Evolutionary conservation across 2,797 vertebrate genomes (phyloP), one percentile per base, ranked within the genome.

Genomic region (Propithecus perrieri): DNA sequence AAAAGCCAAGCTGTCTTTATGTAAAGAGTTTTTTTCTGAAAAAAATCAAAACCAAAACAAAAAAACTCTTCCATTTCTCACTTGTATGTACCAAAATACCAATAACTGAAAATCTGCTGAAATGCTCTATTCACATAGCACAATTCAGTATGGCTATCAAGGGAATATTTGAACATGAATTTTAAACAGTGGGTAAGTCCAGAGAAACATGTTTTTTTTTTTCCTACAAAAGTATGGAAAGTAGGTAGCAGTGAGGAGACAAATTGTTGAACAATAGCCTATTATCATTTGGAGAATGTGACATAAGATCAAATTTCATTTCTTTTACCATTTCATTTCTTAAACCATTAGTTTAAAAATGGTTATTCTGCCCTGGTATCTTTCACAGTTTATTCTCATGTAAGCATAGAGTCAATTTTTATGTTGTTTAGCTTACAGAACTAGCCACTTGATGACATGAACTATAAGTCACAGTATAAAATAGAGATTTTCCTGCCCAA

Each of bases 251-350:
- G 33, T 33, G 5, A 76, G n/a, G 24, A 72, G 55, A 10, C 20
- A 46, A 75, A 48, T 89, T 75, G 79, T 53, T 92, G 33, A 4
- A 35, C 10, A 84, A 43, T 4, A 18, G 30, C 94, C 76, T 75
- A 15, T 57, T 85, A 35, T 48, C 69, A 53, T 65, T 76, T 89
- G 38, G 5, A 79, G 13, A 92, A 75, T 76, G 43, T 43, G 55
- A 84, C 30, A 69, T 83, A 91, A 95, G 10, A 41, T 33, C 2
- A 46, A 89, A 67, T 75, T 97, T 53, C 78, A 78, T 95, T 92
- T 93, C 5, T 69, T 87, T 76, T 65, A 57, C 41, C 38, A 38
- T 38, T 38, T 38, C 38, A 38, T 38, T 38, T 38, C 38, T 38
- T 38, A 38, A 38, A 38, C 38, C 38, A 38, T 38, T 38, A 26